These are phyloP conservation scores for Ranitomeya imitator DNA, from an alignment of 2,113 vertebrate species.

Conservation along the genomic window DNA sequence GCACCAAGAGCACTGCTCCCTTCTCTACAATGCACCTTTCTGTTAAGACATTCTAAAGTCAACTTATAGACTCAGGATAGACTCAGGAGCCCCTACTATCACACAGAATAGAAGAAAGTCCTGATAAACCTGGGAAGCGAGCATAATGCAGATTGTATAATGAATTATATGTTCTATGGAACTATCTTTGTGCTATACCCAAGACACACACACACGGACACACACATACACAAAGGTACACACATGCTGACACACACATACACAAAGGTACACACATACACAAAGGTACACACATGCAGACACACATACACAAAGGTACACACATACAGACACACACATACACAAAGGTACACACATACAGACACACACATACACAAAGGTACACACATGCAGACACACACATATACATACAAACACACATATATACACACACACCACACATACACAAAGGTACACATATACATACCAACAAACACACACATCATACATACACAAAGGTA, in stretches of 20 bases:
- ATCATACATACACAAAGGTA: too few species aligned
- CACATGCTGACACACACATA: background rate
- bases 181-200: background rate
- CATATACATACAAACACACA: too few species aligned
- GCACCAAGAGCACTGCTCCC: constrained; percentile 40
- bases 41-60: constrained; percentile 39
- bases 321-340: too few species aligned
- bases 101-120: background rate
- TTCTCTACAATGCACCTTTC: constrained; percentile 45
- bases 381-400: too few species aligned
- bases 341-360: too few species aligned
- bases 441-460: too few species aligned
- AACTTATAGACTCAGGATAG: background rate
- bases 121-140: background rate
- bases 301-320: too few species aligned
- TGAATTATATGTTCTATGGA: background rate
- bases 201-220: background rate
- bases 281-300: too few species aligned
- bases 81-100: background rate
- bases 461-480: too few species aligned
- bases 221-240: background rate
- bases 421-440: too few species aligned
- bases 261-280: background rate
- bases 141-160: background rate
- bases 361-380: too few species aligned